Conservation (phyloP, 2,113 vertebrate genomes). For the Cyanistes caeruleus region DNA sequence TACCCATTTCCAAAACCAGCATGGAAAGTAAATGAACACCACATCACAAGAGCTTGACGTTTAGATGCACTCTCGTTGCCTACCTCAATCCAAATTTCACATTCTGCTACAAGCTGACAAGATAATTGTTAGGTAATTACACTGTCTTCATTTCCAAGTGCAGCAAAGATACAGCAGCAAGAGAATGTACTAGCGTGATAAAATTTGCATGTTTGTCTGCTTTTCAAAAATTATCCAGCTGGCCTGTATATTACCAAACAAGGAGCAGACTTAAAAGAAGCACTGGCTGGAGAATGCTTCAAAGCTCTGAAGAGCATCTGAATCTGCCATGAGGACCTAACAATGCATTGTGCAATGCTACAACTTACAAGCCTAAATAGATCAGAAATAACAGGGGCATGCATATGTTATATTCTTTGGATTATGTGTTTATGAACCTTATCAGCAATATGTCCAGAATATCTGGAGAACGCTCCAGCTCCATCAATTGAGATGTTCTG, state of each 20-base stretch:
- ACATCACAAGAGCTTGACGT: neutral
- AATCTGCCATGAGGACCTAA: neutral
- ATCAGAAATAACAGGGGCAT: neutral
- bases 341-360: neutral
- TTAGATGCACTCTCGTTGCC: neutral
- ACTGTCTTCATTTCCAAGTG: slow-evolving; percentile 54
- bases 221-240: neutral
- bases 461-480: neutral
- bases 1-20: neutral
- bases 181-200: slow-evolving; percentile 48
- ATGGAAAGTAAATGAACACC: neutral
- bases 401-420: neutral
- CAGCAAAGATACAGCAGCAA: slow-evolving; percentile 15
- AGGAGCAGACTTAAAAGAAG: neutral
- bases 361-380: neutral
- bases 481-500: neutral
- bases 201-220: neutral
- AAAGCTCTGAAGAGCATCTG: neutral
- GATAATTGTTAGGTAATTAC: slow-evolving; percentile 69
- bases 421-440: neutral
- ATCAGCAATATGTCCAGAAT: neutral
- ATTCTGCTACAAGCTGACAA: slow-evolving; percentile 54
- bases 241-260: neutral
- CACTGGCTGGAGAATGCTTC: neutral
- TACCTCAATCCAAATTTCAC: neutral